These are phyloP conservation scores for Dissostichus mawsoni DNA, from an alignment of 2,113 vertebrate species.

Conservation along the genomic window DNA sequence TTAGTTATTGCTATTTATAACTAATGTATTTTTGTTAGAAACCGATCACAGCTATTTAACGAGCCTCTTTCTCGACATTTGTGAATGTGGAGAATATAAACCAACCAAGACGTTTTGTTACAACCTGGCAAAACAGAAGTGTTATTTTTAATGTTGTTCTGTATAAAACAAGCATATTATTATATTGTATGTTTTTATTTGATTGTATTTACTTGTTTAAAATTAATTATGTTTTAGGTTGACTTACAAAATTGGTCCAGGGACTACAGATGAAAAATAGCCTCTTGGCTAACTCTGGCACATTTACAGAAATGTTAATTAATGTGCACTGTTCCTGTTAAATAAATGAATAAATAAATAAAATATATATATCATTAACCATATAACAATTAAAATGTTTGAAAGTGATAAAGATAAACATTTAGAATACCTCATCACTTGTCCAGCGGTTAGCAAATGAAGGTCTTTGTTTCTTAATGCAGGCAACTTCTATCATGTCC, in stretches of 20 bases:
- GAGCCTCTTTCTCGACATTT: neutral
- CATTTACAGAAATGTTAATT: no score
- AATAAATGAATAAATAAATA: neutral
- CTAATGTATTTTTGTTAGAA: neutral
- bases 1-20: neutral
- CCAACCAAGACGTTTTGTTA: neutral
- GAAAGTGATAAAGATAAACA: neutral
- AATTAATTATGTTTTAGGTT: no score
- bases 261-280: no score
- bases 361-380: no score
- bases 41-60: neutral
- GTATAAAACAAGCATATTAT: neutral
- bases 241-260: no score
- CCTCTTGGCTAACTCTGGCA: no score
- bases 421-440: conserved; percentile 90
- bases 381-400: neutral
- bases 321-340: no score
- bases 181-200: no score
- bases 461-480: conserved; percentile 93
- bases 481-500: conserved; percentile 96
- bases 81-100: neutral
- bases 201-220: no score
- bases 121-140: neutral
- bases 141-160: neutral
- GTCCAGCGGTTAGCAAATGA: conserved; percentile 96